Evolutionary conservation across 2,888 invertebrate genomes (phyloP).

Genomic region (Alcis repandata): DNA sequence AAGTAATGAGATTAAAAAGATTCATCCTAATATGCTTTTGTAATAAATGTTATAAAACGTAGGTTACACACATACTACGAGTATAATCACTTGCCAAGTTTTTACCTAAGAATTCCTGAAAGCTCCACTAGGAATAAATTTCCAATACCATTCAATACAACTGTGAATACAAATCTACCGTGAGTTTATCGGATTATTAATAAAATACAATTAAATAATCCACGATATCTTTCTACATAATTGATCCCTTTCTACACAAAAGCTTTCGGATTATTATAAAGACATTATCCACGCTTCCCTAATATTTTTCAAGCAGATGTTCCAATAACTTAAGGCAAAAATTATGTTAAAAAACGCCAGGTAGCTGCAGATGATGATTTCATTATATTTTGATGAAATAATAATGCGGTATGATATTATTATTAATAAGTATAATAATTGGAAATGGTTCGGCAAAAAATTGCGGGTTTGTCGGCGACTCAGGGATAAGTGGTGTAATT

Average conservation of each 20-base stretch:
- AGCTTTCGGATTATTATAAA: conserved; percentile 46
- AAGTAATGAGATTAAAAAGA: too few relatives aligned
- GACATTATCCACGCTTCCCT: conserved; percentile 46
- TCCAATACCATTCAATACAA: neutral
- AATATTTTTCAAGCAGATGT: conserved; percentile 58
- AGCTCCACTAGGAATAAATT: neutral
- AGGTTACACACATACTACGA: too few relatives aligned
- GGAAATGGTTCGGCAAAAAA: conserved; percentile 19
- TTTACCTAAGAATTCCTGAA: neutral
- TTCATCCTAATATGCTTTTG: too few relatives aligned
- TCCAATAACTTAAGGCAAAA: conserved; percentile 47
- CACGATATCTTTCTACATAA: conserved; percentile 39
- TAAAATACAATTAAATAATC: conserved; percentile 25
- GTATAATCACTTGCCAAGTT: too few relatives aligned
- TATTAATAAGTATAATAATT: conserved; percentile 42
- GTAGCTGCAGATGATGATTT: conserved; percentile 58
- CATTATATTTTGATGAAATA: conserved; percentile 57
- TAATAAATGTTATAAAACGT: too few relatives aligned
- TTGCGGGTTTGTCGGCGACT: neutral
- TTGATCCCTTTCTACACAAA: neutral
- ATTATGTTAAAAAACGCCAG: conserved; percentile 50
- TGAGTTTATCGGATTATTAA: conserved; percentile 10
- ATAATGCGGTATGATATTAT: conserved; percentile 44
- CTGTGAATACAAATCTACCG: conserved; percentile 3
- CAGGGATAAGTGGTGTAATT: neutral